A percentile compares a stretch with the other conserved stretches of the same genome.
These are phyloP conservation scores for Sclerodermus sp. DNA, from an alignment of 2,888 invertebrate species.

Conservation along the genomic window DNA sequence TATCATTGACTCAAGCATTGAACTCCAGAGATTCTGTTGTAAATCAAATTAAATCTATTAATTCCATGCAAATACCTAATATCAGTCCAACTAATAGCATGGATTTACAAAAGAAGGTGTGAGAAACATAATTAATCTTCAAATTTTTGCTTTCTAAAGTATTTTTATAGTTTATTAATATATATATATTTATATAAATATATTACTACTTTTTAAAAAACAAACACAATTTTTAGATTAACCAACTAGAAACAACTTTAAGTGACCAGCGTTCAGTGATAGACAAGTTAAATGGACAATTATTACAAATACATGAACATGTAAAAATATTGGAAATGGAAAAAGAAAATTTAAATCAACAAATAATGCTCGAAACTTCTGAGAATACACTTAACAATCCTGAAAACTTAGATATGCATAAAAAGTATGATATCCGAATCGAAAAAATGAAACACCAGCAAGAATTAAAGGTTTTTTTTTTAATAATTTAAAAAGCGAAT, in stretches of 20 bases:
- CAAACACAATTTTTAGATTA: slow-evolving; percentile 53
- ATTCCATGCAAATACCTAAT: slow-evolving; percentile 64
- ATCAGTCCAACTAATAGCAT: slow-evolving; percentile 45
- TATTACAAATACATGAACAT: slow-evolving; percentile 34
- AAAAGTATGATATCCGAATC: slow-evolving; percentile 44
- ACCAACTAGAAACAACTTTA: slow-evolving; percentile 39
- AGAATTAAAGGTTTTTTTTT: slow-evolving; percentile 34
- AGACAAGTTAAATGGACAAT: slow-evolving; percentile 31
- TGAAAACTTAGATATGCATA: slow-evolving; percentile 41
- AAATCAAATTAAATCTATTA: slow-evolving; percentile 63
- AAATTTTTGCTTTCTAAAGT: neutral
- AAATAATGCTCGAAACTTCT: slow-evolving; percentile 34
- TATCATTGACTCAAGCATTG: slow-evolving; percentile 70
- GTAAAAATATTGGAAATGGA: slow-evolving; percentile 61
- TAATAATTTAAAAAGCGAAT: neutral
- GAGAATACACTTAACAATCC: slow-evolving; percentile 36
- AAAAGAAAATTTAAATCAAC: slow-evolving; percentile 57
- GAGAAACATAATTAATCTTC: neutral
- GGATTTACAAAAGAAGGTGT: slow-evolving; percentile 36
- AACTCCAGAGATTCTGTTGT: slow-evolving; percentile 66
- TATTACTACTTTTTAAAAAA: too few relatives aligned
- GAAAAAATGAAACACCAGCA: slow-evolving; percentile 48
- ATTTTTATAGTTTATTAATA: neutral
- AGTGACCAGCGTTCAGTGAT: slow-evolving; percentile 33
- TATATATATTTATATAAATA: neutral